These are phyloP conservation scores for Brevipalpus yothersi DNA, from an alignment of 1,140 invertebrate species.

Conservation along the genomic window DNA sequence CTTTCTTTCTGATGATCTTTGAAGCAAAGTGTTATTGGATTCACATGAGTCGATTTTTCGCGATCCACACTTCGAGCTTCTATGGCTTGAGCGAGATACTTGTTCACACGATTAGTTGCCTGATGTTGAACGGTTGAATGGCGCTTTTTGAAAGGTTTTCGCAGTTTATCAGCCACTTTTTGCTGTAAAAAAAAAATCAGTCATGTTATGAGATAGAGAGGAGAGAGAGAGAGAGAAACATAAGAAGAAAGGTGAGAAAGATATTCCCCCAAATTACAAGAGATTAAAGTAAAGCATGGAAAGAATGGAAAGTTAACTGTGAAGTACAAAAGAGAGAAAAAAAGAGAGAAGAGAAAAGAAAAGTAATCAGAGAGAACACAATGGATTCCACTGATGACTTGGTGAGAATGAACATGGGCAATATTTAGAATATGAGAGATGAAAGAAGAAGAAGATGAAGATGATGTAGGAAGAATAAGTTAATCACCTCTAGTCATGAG, in stretches of 20 bases:
- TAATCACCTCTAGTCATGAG: neutral
- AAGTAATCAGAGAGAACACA: too few species aligned
- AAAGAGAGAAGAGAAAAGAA: too few species aligned
- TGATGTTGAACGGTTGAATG: slow-evolving; percentile 43
- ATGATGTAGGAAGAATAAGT: too few species aligned
- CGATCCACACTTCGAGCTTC: slow-evolving; percentile 65
- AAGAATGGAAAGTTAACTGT: too few species aligned
- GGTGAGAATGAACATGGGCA: too few species aligned
- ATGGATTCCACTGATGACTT: too few species aligned
- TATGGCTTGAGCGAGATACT: slow-evolving; percentile 66
- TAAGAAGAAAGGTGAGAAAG: too few species aligned
- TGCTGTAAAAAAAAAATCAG: slow-evolving; percentile 11
- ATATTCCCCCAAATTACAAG: neutral
- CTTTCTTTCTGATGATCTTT: slow-evolving; percentile 52
- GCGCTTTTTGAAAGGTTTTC: slow-evolving; percentile 54
- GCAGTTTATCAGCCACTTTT: slow-evolving; percentile 48
- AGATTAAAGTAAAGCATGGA: too few species aligned
- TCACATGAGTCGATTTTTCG: slow-evolving; percentile 65
- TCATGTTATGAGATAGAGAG: neutral
- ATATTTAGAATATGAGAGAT: too few species aligned
- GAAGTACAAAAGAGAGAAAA: neutral
- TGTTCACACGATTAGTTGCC: slow-evolving; percentile 64
- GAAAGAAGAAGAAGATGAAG: too few species aligned
- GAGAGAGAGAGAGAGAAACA: too few species aligned
- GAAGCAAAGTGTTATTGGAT: slow-evolving; percentile 53